These are phyloP conservation scores for Echeneis naucrates DNA, from an alignment of 2,797 vertebrate genomes.

Conservation along the genomic window DNA sequence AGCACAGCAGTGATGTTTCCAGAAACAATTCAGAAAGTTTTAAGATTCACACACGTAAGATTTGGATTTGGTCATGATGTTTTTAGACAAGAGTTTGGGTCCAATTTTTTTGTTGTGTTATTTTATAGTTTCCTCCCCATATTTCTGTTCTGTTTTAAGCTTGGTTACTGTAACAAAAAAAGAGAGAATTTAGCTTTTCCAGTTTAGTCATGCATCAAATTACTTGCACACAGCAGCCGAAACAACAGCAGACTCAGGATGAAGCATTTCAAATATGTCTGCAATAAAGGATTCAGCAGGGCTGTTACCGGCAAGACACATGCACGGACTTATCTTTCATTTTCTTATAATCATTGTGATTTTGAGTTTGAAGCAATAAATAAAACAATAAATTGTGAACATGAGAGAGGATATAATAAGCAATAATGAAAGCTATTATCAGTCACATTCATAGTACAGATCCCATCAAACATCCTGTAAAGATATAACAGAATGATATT, in stretches of 20 bases:
- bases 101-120: neutral
- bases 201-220: conserved; percentile 74
- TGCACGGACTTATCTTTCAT: conserved; percentile 36
- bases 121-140: neutral
- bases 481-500: too few relatives aligned
- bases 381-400: too few relatives aligned
- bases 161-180: conserved; percentile 48
- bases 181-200: conserved; percentile 52
- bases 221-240: conserved; percentile 63
- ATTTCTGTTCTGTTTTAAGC: conserved; percentile 7
- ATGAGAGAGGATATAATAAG: neutral
- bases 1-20: conserved; percentile 7
- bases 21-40: conserved; percentile 9
- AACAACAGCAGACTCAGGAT: conserved; percentile 62
- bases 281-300: conserved; percentile 55
- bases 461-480: neutral
- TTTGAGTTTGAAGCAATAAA: conserved; percentile 11
- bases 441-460: neutral
- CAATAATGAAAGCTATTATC: neutral
- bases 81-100: neutral
- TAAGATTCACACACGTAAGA: neutral
- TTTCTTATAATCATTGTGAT: conserved; percentile 14
- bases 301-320: conserved; percentile 43
- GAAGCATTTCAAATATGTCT: conserved; percentile 76
- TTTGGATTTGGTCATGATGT: neutral